Percentiles rank a stretch among this genome's conserved stretches.
Conservation (phyloP, 2,888 invertebrate genomes). For the Eristalinus sepulchralis region DNA sequence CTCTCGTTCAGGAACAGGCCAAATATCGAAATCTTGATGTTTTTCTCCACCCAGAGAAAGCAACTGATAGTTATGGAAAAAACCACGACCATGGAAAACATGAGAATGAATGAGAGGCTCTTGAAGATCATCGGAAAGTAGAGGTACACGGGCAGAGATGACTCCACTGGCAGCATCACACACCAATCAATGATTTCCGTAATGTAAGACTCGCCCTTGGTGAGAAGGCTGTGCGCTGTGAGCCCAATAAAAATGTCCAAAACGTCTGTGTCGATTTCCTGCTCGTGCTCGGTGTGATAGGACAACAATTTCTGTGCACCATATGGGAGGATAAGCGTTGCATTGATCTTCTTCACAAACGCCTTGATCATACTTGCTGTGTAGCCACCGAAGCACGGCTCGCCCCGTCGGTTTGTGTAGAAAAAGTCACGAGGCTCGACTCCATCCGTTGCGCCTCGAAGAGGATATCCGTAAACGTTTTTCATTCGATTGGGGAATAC, state of each 20-base stretch:
- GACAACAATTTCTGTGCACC: no score
- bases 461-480: background rate
- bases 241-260: no score
- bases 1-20: background rate
- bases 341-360: background rate
- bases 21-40: background rate
- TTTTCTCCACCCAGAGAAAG: background rate
- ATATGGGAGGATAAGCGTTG: no score
- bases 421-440: background rate
- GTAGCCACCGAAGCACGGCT: background rate
- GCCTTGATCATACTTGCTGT: background rate
- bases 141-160: background rate
- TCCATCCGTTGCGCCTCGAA: background rate
- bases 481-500: background rate
- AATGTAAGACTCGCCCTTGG: background rate
- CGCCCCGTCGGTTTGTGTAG: slow-evolving; percentile 8
- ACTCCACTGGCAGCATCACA: background rate
- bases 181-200: background rate
- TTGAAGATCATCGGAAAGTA: background rate
- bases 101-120: background rate
- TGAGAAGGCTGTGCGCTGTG: no score
- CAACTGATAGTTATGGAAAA: background rate
- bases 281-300: no score
- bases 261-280: no score
- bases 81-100: background rate